phyloP scores from a whole-genome alignment of 1,140 invertebrate genomes.

The Cotesia vestalis region DNA sequence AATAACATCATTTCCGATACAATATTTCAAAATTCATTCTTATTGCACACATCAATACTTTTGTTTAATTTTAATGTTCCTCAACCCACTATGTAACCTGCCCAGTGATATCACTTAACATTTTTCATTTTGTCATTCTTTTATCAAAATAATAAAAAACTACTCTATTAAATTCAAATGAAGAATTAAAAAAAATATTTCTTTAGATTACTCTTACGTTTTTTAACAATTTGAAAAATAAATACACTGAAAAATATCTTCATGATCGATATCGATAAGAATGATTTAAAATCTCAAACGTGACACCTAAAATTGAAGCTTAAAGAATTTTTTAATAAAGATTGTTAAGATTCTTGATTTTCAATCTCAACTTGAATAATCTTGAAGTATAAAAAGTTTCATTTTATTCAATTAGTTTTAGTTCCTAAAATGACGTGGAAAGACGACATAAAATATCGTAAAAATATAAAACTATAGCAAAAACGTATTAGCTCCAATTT shows the following conservation, averaged over 20 bases:
- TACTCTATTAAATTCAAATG: conserved; percentile 21
- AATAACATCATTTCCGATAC: conserved; percentile 48
- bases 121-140: conserved; percentile 46
- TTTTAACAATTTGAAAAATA: conserved; percentile 21
- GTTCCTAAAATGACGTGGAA: too few relatives aligned
- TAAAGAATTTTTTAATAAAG: background rate
- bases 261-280: background rate
- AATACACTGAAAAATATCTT: conserved; percentile 26
- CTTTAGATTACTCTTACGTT: conserved; percentile 1
- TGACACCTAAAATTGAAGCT: background rate
- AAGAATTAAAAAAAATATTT: conserved; percentile 22
- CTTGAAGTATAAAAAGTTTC: background rate
- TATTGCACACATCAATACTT: conserved; percentile 46
- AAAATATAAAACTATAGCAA: too few relatives aligned
- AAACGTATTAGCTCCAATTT: too few relatives aligned
- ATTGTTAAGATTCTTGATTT: background rate
- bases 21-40: conserved; percentile 59
- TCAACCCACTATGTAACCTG: conserved; percentile 60
- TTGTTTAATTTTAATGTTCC: background rate
- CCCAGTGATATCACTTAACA: conserved; percentile 27
- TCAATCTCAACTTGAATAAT: background rate
- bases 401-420: too few relatives aligned
- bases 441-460: too few relatives aligned
- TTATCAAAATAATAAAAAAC: conserved; percentile 26
- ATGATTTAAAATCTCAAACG: conserved; percentile 11